Percentiles rank a stretch among this genome's conserved stretches.
Evolutionary conservation across 1,140 invertebrate genomes (phyloP).

Genomic region (Cotesia chilonis): DNA sequence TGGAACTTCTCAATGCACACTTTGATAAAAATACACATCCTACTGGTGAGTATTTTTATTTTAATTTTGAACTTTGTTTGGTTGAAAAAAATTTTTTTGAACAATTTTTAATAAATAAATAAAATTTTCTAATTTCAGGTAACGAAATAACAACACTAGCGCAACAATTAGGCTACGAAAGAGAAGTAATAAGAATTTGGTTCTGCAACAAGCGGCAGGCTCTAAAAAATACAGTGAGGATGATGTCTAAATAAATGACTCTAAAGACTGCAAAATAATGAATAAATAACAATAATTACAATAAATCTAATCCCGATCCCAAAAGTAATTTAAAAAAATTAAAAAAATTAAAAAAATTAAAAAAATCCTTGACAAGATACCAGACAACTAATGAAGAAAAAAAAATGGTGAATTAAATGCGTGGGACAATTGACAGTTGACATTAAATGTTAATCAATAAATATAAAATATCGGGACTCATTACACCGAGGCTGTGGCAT

Average conservation of each 20-base stretch:
- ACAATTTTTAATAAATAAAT: too few species aligned
- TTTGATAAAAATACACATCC: slow-evolving; percentile 98
- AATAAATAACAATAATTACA: slow-evolving; percentile 23
- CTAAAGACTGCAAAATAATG: slow-evolving; percentile 14
- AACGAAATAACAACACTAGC: slow-evolving; percentile 96
- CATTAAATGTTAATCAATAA: neutral
- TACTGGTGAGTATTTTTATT: slow-evolving; percentile 76
- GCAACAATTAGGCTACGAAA: slow-evolving; percentile 93
- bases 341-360: too few species aligned
- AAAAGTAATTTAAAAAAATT: too few species aligned
- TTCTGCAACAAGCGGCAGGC: slow-evolving; percentile 99
- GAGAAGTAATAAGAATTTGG: slow-evolving; percentile 98
- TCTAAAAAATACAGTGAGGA: slow-evolving; percentile 91
- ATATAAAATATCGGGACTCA: slow-evolving; percentile 13
- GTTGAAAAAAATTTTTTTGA: too few species aligned
- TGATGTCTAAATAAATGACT: slow-evolving; percentile 78
- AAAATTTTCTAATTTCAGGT: slow-evolving; percentile 70
- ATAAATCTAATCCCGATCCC: too few species aligned
- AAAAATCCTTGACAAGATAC: too few species aligned
- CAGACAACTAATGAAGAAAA: too few species aligned
- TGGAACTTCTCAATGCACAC: slow-evolving; percentile 93
- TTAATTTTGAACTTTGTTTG: neutral
- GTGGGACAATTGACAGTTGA: too few species aligned
- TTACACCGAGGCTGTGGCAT: slow-evolving; percentile 20
- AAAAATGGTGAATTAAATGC: too few species aligned